Base-by-base conservation (phyloP, 2,888 invertebrate species). In the Dimorphilus gyrociliatus region DNA sequence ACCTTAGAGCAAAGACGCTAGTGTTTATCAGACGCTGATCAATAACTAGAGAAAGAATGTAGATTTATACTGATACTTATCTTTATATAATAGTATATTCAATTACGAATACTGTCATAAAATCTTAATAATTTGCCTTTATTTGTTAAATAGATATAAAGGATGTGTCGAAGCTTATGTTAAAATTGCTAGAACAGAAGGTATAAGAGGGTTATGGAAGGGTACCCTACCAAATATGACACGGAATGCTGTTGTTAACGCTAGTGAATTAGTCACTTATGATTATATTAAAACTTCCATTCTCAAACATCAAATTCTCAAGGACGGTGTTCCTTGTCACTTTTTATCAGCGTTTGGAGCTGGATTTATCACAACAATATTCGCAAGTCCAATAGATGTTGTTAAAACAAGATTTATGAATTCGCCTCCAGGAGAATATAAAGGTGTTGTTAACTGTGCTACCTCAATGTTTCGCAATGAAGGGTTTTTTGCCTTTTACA, bases 351-450 rank as follows among this genome's bases (percentile, higher is more conserved):
- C 56, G 4, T 53, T 60, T 34, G 50, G 49, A 3, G 59, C 62
- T 14, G 73, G 74, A 8, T 68, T 74, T 36, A 69, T 69, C 44
- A 70, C 74, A 14, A 74, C 74, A 2, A 53, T 73, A 7, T 67
- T 71, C 12, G 74, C 74, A 1, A 73, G 72, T 21, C 74, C 75
- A 3, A 70, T 74, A 3, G 74, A 75, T 49, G 74, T 75, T 1
- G 68, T 75, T 3, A 75, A 74, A 54, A 75, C 74, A 0, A 61
- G 74, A 7, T 60, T 45, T 55, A 75, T 75, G 73, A 75, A 74
- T 54, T 70, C 73, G 15, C 41, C 62, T 1, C 59, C 64, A 4
- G 72, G 72, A 21, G 66, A 68, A 40, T 74, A 74, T 54, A 65
- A 60, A 33, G 70, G 72, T 27, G 72, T 71, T 1, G 44, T 72